Evolutionary conservation across 2,113 vertebrate genomes (phyloP), one percentile per base, ranked within the genome.

Genomic region (Chaetorhynchus papuensis): DNA sequence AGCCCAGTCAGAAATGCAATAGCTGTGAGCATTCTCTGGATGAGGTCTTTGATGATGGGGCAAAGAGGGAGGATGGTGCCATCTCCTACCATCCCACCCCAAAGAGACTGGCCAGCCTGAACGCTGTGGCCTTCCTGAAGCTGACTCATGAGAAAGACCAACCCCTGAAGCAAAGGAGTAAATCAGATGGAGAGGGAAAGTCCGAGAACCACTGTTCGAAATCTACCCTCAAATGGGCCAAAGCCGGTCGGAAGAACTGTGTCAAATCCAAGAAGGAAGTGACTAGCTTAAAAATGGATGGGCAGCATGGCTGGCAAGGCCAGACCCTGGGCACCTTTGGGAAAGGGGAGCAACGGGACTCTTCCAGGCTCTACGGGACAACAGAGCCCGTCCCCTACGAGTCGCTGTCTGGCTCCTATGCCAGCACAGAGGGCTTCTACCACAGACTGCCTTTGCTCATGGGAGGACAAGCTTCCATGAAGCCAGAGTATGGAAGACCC

Each of bases 31-130:
- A 97, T 35, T 93, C 97, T 3, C 95, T 96, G 77, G 98, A 98
- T 5, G 94, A 95, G 53, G 97, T 97, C 56, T 98, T 97, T 1
- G 98, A 98, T 13, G 97, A 98, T 8, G 93, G 96, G 69, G 42
- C 95, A n/a, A 97, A 97, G 60, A 95, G 94, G 84, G 98, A 98
- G 64, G 96, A 96, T 1, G 95, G 94, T 37, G 97, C 93, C 37
- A 1, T 96, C 78, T 81, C 97, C 81, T 96, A 96, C 44, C 96
- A 98, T 33, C 98, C 98, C 8, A 98, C 99, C 64, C 99, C 99
- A 52, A 99, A 99, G 91, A 99, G 99, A 82, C 97, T 99, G 98
- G 99, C 99, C 12, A 99, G 99, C 89, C 98, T 99, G 60, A 99
- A 99, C 0, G 99, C 99, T 1, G 99, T 98, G 8, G 99, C 99